These are phyloP conservation scores for Rallus limicola DNA, from an alignment of 2,113 vertebrate genomes.

Conservation along the genomic window DNA sequence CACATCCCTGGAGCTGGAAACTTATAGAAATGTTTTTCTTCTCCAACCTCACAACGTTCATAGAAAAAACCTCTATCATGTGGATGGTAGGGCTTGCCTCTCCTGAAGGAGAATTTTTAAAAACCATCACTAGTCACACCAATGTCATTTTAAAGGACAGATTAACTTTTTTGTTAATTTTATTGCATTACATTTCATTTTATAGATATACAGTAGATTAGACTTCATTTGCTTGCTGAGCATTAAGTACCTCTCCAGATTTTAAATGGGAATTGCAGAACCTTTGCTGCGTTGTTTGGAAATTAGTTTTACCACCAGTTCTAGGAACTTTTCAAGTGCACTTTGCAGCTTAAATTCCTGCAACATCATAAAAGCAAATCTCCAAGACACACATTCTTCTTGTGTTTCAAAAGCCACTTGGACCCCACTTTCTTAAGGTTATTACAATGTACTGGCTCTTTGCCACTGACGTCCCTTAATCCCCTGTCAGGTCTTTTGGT, in stretches of 20 bases:
- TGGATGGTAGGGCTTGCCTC: background rate
- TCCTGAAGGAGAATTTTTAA: background rate
- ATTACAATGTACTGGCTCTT: background rate
- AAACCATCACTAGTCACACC: background rate
- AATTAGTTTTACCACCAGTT: background rate
- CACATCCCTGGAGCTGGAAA: background rate
- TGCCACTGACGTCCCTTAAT: background rate
- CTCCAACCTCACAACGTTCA: background rate
- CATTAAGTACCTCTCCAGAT: background rate
- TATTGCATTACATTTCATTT: background rate
- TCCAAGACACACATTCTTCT: background rate
- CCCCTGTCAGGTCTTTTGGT: background rate
- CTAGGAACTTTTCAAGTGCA: background rate
- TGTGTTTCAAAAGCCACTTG: background rate
- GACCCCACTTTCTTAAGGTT: background rate
- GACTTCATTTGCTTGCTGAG: background rate
- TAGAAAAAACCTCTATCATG: fast-evolving
- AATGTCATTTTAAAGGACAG: background rate
- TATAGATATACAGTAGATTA: background rate
- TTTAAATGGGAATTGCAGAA: background rate
- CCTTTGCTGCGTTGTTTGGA: background rate
- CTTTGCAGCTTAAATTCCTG: background rate
- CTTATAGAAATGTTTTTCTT: background rate
- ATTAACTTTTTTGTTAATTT: background rate
- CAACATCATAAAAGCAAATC: background rate